A percentile compares a stretch with the other conserved stretches of the same genome.
Conservation (phyloP, 2,888 invertebrate genomes). For the Teleiodes luculella region DNA sequence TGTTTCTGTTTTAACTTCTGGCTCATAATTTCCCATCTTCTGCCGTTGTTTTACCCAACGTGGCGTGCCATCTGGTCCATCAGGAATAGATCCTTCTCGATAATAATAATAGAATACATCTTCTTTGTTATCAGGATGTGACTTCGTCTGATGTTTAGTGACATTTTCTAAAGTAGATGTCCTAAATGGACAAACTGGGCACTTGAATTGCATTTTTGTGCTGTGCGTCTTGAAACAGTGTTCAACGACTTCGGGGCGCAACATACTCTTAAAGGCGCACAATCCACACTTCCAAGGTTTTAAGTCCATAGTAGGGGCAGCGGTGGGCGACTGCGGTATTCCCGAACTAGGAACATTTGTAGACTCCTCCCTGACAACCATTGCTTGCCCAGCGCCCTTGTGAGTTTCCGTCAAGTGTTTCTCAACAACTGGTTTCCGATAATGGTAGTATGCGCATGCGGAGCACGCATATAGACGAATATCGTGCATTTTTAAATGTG, state of each 20-base stretch:
- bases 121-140: slow-evolving; percentile 68
- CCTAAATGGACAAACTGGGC: slow-evolving; percentile 81
- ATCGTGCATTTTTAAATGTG: slow-evolving; percentile 88
- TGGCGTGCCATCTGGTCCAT: slow-evolving; percentile 50
- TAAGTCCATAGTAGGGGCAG: slow-evolving; percentile 66
- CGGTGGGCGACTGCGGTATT: slow-evolving; percentile 22
- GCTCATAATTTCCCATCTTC: slow-evolving; percentile 30
- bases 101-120: slow-evolving; percentile 77
- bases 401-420: slow-evolving; percentile 83
- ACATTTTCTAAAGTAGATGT: slow-evolving; percentile 76
- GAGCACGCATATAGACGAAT: slow-evolving; percentile 85
- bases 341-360: slow-evolving; percentile 27
- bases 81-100: slow-evolving; percentile 55
- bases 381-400: slow-evolving; percentile 59
- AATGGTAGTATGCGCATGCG: slow-evolving; percentile 82
- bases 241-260: slow-evolving; percentile 78
- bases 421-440: slow-evolving; percentile 80
- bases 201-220: slow-evolving; percentile 84
- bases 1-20: slow-evolving; percentile 46
- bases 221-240: slow-evolving; percentile 81
- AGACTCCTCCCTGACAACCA: slow-evolving; percentile 55
- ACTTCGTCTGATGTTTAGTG: slow-evolving; percentile 78
- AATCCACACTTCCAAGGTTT: slow-evolving; percentile 85
- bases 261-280: slow-evolving; percentile 80
- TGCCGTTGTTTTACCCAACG: slow-evolving; percentile 58